Base-by-base conservation (phyloP, 2,888 invertebrate species). In the Tetranychus piercei region DNA sequence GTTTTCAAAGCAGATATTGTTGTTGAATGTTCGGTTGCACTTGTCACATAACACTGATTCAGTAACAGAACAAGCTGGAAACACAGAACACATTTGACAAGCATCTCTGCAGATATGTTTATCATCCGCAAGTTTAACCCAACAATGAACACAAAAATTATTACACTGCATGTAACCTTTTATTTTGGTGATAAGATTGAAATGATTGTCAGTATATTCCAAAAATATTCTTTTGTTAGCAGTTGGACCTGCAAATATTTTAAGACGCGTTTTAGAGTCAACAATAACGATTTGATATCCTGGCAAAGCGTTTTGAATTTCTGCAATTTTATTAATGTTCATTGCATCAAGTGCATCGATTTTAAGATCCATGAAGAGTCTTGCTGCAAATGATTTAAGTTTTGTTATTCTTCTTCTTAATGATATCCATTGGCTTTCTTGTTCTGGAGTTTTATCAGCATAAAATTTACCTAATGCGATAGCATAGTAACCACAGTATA, bases 221-320 rank as follows among this genome's bases (percentile, higher is more conserved):
- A 55, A 43, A 22, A n/a, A 11, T 9, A 73, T 23, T 55, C 55
- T 18, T 1, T 55, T 73, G 1, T 45, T 8, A 1, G 22, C 15
- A 44, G 18, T 9, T 9, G 8, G 45, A 18, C 73, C 44, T 9
- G 6, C n/a, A 44, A n/a, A 45, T 7, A 55, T 18, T 64, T 9
- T 45, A 11, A 11, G 6, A 9, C 18, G 55, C 8, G 64, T 45
- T 9, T 5, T n/a, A 18, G 11, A 8, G 45, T 45, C 73, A 55
- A 73, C 22, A 20, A 73, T 6, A 23, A 73, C 18, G 20, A 73
- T 64, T 9, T 45, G 73, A 64, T 73, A 73, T 20, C 6, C 15
- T 45, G 20, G 11, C 3, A 45, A 15, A 9, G 20, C 8, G 4
- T 11, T 55, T 2, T 71, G 71, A 6, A 71, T 71, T 4, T 8